Conservation (phyloP, 1,140 invertebrate species). For the Trichonephila inaurata region DNA sequence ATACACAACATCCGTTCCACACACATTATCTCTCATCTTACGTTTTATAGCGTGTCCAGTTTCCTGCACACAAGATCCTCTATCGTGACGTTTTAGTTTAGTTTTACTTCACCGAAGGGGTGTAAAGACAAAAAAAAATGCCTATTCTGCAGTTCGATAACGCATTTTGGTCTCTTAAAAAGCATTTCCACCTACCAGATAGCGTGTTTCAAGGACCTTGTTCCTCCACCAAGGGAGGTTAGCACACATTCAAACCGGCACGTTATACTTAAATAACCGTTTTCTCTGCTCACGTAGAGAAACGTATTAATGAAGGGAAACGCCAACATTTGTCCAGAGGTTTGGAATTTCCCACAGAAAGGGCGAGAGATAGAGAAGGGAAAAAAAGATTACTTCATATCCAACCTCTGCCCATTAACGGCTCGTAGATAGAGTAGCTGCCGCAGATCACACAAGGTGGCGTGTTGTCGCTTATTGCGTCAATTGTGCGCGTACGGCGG, state of each 20-base stretch:
- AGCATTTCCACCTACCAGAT: not conserved
- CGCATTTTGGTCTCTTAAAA: not conserved
- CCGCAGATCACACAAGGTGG: slow-evolving; percentile 20
- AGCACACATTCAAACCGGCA: not conserved
- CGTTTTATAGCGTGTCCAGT: not conserved
- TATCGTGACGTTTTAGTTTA: not conserved
- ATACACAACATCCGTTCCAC: no score
- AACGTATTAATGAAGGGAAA: not conserved
- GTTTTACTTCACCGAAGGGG: not conserved
- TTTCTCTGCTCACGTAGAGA: not conserved
- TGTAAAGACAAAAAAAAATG: not conserved
- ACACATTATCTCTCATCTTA: not conserved
- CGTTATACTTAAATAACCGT: slow-evolving; percentile 45
- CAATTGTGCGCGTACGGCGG: not conserved
- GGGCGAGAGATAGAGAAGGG: not conserved
- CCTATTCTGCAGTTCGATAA: not conserved
- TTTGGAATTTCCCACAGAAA: slow-evolving; percentile 41
- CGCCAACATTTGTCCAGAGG: slow-evolving; percentile 40
- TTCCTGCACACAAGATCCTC: not conserved
- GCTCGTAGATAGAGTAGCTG: not conserved
- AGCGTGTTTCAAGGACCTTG: no score
- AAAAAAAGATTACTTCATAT: slow-evolving; percentile 36
- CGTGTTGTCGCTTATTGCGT: slow-evolving; percentile 62
- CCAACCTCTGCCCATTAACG: slow-evolving; percentile 40
- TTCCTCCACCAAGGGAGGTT: not conserved